Evolutionary conservation across 2,888 invertebrate species (phyloP).

Genomic region (Laspeyria flexula): DNA sequence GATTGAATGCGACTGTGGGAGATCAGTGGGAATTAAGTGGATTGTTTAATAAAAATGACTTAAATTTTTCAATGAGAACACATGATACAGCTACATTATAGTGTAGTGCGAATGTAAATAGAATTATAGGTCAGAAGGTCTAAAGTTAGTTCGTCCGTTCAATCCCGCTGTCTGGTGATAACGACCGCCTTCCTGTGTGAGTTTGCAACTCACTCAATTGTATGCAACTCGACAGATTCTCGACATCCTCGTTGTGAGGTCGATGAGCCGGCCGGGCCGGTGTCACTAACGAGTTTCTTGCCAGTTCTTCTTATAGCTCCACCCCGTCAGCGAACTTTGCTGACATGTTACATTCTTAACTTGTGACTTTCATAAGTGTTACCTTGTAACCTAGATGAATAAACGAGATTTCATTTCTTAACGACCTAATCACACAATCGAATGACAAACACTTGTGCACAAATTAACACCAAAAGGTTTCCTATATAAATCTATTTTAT

Average conservation of each 20-base stretch:
- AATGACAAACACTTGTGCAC: too few relatives aligned
- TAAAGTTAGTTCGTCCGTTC: conserved; percentile 18
- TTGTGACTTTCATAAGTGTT: too few relatives aligned
- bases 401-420: too few relatives aligned
- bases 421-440: too few relatives aligned
- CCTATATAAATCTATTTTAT: too few relatives aligned
- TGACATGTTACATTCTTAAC: background rate
- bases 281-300: background rate
- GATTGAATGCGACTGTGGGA: too few relatives aligned
- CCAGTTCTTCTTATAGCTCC: too few relatives aligned
- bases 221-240: conserved; percentile 22
- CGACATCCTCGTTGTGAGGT: conserved; percentile 35
- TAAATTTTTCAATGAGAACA: background rate
- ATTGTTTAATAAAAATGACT: too few relatives aligned
- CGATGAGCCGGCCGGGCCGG: conserved; percentile 8
- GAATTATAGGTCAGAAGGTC: conserved; percentile 23
- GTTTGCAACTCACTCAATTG: conserved; percentile 55
- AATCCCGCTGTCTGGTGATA: conserved; percentile 41
- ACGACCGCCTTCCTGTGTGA: conserved; percentile 47
- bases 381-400: too few relatives aligned
- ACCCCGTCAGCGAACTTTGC: background rate
- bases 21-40: too few relatives aligned
- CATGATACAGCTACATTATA: background rate
- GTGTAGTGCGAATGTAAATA: background rate
- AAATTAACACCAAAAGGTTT: too few relatives aligned